Evolutionary conservation across 2,888 invertebrate genomes (phyloP).

Genomic region (Limnephilus lunatus): DNA sequence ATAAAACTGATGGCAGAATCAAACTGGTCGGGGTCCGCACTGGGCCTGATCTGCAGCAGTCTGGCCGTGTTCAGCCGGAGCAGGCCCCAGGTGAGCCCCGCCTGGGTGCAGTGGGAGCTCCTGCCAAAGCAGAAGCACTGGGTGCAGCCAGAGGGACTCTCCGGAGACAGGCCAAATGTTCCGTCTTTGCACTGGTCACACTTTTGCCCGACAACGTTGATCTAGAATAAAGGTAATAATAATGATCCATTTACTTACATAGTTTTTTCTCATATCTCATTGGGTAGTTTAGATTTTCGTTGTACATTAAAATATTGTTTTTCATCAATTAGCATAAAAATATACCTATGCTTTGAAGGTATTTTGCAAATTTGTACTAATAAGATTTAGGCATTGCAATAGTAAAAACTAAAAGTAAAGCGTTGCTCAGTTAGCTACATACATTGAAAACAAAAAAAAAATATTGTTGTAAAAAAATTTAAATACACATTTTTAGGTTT

Average conservation of each 20-base stretch:
- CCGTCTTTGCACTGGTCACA: constrained; percentile 91
- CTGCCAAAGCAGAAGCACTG: constrained; percentile 97
- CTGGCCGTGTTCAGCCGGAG: constrained; percentile 80
- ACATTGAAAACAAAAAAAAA: too few species aligned
- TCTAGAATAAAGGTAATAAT: constrained; percentile 73
- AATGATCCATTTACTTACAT: not conserved
- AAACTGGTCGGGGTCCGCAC: constrained; percentile 36
- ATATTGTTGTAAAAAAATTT: too few species aligned
- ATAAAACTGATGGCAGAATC: constrained; percentile 59
- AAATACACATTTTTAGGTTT: too few species aligned
- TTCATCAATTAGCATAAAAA: too few species aligned
- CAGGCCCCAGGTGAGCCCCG: constrained; percentile 89
- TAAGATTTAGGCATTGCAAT: too few species aligned
- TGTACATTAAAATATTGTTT: too few species aligned
- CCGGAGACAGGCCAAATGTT: constrained; percentile 89
- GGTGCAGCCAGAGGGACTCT: constrained; percentile 92
- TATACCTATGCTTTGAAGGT: too few species aligned
- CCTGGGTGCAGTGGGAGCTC: constrained; percentile 87
- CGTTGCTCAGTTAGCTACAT: too few species aligned
- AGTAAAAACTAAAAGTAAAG: too few species aligned
- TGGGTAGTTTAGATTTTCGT: too few species aligned
- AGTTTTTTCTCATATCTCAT: too few species aligned
- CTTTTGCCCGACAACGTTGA: constrained; percentile 88
- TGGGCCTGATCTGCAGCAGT: constrained; percentile 69
- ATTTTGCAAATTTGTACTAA: too few species aligned